A percentile compares a stretch with the other conserved stretches of the same genome.
These are phyloP conservation scores for Neosalanx taihuensis DNA, from an alignment of 2,797 vertebrate species.

Conservation along the genomic window DNA sequence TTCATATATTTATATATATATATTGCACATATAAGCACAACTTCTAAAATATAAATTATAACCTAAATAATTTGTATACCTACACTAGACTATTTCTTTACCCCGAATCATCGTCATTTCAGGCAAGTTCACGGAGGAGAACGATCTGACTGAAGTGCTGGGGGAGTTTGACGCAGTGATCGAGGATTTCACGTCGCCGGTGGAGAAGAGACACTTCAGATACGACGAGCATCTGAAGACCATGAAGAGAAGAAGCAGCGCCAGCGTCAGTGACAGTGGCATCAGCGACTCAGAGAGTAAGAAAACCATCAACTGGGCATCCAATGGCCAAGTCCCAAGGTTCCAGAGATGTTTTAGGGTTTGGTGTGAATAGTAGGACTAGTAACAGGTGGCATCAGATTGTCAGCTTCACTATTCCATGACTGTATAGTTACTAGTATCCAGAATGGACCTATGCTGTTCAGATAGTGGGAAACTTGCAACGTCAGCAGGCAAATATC, in stretches of 20 bases:
- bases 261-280: slow-evolving; percentile 89
- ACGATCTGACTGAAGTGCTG: slow-evolving; percentile 81
- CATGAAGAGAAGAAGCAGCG: slow-evolving; percentile 90
- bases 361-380: too few relatives aligned
- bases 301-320: slow-evolving; percentile 34
- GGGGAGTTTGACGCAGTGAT: slow-evolving; percentile 94
- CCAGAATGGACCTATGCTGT: background rate
- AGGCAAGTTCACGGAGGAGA: slow-evolving; percentile 62
- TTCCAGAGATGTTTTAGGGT: too few relatives aligned
- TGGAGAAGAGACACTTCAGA: slow-evolving; percentile 85
- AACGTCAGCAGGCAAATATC: background rate
- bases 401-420: too few relatives aligned
- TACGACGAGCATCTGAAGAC: slow-evolving; percentile 90
- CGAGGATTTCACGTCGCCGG: slow-evolving; percentile 87
- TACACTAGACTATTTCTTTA: background rate
- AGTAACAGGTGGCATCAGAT: too few relatives aligned
- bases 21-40: too few relatives aligned
- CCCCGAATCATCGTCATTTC: background rate
- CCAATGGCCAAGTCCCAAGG: background rate
- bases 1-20: background rate
- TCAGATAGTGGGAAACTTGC: background rate
- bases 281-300: slow-evolving; percentile 93
- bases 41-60: too few relatives aligned
- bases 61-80: background rate
- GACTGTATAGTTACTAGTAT: background rate